Evolutionary conservation across 2,888 invertebrate genomes (phyloP).

Genomic region (Drosophila bunnanda): DNA sequence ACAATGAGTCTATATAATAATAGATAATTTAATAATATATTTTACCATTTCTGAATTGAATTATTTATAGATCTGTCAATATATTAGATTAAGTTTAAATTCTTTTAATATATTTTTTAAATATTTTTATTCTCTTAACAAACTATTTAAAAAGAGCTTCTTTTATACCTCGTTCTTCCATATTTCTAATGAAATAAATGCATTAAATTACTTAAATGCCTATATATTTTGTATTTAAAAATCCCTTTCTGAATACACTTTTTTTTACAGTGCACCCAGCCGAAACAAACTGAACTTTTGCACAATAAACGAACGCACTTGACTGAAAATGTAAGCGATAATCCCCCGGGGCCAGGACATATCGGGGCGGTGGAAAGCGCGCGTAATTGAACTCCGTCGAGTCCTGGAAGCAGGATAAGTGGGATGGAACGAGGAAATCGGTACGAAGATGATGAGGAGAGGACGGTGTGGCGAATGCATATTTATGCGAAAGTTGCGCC

Average conservation of each 20-base stretch:
- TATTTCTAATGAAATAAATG: neutral
- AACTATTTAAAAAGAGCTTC: too few relatives aligned
- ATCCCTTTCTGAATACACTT: too few relatives aligned
- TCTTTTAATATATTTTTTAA: neutral
- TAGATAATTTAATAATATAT: neutral
- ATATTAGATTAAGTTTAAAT: neutral
- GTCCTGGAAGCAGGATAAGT: slow-evolving; percentile 15
- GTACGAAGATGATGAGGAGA: slow-evolving; percentile 7
- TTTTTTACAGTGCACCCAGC: slow-evolving; percentile 18
- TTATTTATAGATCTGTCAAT: neutral
- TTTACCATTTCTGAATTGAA: neutral
- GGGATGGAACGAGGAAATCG: slow-evolving; percentile 4
- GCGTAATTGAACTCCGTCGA: slow-evolving; percentile 68
- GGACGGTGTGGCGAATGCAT: slow-evolving; percentile 52
- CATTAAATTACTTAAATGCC: too few relatives aligned
- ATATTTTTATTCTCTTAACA: too few relatives aligned
- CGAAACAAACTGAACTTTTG: slow-evolving; percentile 53
- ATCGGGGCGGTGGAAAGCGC: slow-evolving; percentile 53
- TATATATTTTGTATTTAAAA: too few relatives aligned
- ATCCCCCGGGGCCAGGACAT: slow-evolving; percentile 66
- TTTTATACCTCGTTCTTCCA: too few relatives aligned
- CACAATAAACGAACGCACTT: slow-evolving; percentile 74
- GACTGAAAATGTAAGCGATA: slow-evolving; percentile 76
- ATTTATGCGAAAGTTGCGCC: slow-evolving; percentile 72
- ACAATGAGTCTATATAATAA: neutral